Conservation (phyloP, 2,113 vertebrate genomes). For the Osmerus mordax region DNA sequence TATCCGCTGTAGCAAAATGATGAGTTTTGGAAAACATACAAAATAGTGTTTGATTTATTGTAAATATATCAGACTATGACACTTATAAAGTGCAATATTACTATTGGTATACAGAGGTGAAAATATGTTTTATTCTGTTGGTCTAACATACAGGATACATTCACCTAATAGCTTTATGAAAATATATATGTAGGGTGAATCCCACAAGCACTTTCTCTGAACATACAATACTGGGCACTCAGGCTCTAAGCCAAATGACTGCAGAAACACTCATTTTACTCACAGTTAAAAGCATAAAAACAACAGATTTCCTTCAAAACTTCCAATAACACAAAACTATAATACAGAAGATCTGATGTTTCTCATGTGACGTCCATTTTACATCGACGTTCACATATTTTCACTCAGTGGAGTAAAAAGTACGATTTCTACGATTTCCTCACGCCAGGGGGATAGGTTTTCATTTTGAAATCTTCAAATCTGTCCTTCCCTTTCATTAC, state of each 20-base stretch:
- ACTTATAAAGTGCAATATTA: conserved; percentile 73
- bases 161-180: conserved; percentile 65
- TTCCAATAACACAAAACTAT: not conserved
- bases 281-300: conserved; percentile 9
- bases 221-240: conserved; percentile 52
- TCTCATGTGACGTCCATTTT: not conserved
- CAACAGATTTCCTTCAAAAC: not conserved
- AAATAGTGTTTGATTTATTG: conserved; percentile 64
- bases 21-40: conserved; percentile 55
- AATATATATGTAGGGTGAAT: conserved; percentile 64
- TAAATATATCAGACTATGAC: conserved; percentile 65
- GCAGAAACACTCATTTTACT: conserved; percentile 44
- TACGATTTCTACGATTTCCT: too few species aligned
- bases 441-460: too few species aligned
- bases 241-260: conserved; percentile 55
- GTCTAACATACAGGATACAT: conserved; percentile 55
- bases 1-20: conserved; percentile 47
- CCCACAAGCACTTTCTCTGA: conserved; percentile 55
- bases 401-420: not conserved
- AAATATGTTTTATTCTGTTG: conserved; percentile 49
- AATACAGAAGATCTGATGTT: not conserved
- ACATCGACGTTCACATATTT: not conserved
- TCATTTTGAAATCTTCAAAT: too few species aligned
- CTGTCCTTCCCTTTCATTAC: too few species aligned
- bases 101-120: conserved; percentile 52